A percentile compares a stretch with the other conserved stretches of the same genome.
phyloP scores from a whole-genome alignment of 2,113 vertebrate genomes.

The Nothobranchius kuhntae region DNA sequence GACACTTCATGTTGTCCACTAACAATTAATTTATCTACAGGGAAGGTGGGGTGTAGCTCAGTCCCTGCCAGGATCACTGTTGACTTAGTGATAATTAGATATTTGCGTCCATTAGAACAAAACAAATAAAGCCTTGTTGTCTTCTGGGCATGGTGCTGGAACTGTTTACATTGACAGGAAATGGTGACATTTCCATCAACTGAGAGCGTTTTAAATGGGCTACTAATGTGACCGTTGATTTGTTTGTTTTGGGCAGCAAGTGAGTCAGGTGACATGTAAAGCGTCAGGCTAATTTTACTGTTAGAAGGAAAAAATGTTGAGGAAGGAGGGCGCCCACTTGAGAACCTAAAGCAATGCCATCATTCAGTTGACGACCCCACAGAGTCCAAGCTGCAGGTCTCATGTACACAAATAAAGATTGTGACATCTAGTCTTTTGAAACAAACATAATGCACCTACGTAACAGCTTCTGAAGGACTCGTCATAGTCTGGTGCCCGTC shows the following conservation, averaged over 20 bases:
- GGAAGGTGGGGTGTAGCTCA: background rate
- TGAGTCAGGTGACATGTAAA: background rate
- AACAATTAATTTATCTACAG: background rate
- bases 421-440: too few relatives aligned
- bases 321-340: too few relatives aligned
- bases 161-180: background rate
- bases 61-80: background rate
- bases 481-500: too few relatives aligned
- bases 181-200: background rate
- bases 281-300: background rate
- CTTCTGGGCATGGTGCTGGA: background rate
- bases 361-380: too few relatives aligned
- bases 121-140: background rate
- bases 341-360: too few relatives aligned
- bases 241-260: background rate
- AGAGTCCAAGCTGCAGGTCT: too few relatives aligned
- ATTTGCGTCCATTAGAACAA: constrained; percentile 1
- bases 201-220: background rate
- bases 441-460: too few relatives aligned
- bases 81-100: background rate
- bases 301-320: background rate
- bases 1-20: background rate
- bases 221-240: background rate
- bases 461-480: too few relatives aligned
- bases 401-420: too few relatives aligned